A percentile compares a stretch with the other conserved stretches of the same genome.
Evolutionary conservation across 2,797 vertebrate species (phyloP).

Genomic region (Paguma larvata): DNA sequence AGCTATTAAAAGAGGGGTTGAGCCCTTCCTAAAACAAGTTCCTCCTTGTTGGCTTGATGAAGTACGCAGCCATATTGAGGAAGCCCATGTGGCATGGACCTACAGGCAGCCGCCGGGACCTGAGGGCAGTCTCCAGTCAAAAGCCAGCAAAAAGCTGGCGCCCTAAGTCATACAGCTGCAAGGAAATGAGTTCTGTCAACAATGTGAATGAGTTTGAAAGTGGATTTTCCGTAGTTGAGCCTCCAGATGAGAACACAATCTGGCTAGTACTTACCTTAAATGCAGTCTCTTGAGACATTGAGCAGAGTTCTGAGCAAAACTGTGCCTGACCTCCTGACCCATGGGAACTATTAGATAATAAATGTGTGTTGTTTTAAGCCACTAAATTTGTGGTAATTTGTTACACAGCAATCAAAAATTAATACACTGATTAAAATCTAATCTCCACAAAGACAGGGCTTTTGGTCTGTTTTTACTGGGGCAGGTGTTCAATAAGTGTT

Average conservation of each 20-base stretch:
- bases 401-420: neutral
- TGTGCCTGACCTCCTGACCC: neutral
- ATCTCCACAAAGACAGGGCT: neutral
- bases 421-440: neutral
- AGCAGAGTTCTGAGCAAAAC: neutral
- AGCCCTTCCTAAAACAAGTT: neutral
- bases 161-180: neutral
- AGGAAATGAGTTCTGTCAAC: conserved; percentile 45
- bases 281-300: neutral
- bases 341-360: neutral
- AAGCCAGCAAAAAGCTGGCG: neutral
- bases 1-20: neutral
- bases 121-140: neutral
- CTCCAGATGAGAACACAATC: neutral
- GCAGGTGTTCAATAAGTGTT: neutral
- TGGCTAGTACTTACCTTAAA: neutral
- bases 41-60: neutral
- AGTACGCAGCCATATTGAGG: neutral
- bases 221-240: neutral
- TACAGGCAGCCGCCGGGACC: neutral
- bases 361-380: neutral
- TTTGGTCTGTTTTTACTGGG: neutral
- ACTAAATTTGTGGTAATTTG: neutral
- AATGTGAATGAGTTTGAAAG: neutral
- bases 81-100: neutral